phyloP scores from a whole-genome alignment of 2,797 vertebrate species.

The Capromys pilorides region DNA sequence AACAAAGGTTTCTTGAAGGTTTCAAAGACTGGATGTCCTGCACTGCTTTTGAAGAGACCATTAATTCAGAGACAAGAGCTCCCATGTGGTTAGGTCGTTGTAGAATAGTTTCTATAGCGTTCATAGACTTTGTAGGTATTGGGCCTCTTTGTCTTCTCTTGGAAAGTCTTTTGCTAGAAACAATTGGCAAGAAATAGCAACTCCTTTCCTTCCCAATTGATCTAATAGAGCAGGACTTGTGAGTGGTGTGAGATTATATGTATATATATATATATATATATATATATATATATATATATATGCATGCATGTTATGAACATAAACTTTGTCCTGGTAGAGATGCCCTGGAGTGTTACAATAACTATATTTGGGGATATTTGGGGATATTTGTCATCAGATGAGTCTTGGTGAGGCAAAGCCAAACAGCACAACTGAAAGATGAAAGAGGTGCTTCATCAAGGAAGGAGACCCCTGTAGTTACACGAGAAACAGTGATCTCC shows the following conservation, averaged over 20 bases:
- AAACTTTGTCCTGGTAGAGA: not conserved
- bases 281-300: not conserved
- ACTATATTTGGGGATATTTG: not conserved
- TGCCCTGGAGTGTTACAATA: not conserved
- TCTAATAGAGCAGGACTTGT: not conserved
- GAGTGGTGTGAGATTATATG: not conserved
- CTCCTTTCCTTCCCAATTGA: not conserved
- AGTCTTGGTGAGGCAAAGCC: not conserved
- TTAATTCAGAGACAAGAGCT: not conserved
- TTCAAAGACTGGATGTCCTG: not conserved
- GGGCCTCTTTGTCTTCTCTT: not conserved
- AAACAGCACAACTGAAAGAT: not conserved
- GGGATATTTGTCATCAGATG: not conserved
- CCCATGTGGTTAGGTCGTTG: rapidly evolving
- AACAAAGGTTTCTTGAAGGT: not conserved
- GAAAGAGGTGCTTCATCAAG: not conserved
- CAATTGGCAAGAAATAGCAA: not conserved
- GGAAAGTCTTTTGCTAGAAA: not conserved
- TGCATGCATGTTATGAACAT: no score
- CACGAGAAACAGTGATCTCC: not conserved
- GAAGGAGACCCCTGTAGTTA: not conserved
- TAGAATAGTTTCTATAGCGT: not conserved
- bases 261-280: not conserved
- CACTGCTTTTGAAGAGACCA: not conserved
- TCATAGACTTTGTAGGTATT: not conserved